Percentiles rank a stretch among this genome's conserved stretches.
These are phyloP conservation scores for Campaea margaritaria DNA, from an alignment of 2,888 invertebrate genomes.

Conservation along the genomic window DNA sequence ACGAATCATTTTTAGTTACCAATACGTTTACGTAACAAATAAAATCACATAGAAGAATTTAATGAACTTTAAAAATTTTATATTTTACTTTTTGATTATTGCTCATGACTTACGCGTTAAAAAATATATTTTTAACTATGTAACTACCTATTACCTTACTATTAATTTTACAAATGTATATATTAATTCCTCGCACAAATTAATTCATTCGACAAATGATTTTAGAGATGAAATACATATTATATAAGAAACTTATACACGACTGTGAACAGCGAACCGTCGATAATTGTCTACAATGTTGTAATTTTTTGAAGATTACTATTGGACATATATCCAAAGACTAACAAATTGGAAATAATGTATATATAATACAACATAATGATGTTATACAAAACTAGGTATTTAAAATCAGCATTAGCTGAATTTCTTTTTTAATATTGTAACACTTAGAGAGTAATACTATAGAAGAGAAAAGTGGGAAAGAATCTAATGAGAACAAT, in stretches of 20 bases:
- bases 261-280: no score
- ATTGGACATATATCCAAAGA: no score
- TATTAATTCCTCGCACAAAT: background rate
- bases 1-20: background rate
- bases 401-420: no score
- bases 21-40: background rate
- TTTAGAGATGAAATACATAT: no score
- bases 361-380: background rate
- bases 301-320: no score
- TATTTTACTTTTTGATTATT: background rate
- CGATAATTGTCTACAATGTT: no score
- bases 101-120: background rate
- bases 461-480: background rate
- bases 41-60: background rate
- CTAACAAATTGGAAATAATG: no score
- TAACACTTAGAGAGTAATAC: background rate
- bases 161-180: background rate
- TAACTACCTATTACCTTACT: no score
- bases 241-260: no score
- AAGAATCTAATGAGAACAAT: background rate
- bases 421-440: background rate
- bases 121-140: background rate
- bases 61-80: no score
- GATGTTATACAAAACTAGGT: background rate
- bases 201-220: background rate